phyloP scores from a whole-genome alignment of 1,140 invertebrate genomes.

The Pseudobourletiella spinata region DNA sequence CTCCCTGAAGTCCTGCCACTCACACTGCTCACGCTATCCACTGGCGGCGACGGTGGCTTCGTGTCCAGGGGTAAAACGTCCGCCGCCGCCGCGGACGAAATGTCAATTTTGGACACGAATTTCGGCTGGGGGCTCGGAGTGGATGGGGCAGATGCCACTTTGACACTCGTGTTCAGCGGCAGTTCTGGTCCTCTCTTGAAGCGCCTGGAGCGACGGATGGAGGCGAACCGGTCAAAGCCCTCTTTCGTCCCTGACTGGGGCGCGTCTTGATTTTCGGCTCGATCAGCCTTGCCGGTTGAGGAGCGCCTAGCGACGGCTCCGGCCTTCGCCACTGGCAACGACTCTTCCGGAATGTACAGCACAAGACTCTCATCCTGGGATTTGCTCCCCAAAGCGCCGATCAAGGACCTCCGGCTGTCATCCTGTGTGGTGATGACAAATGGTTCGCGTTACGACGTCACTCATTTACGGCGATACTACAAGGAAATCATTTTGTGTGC shows the following conservation, averaged over 20 bases:
- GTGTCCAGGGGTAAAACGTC: background rate
- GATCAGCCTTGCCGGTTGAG: slow-evolving; percentile 17
- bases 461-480: too few relatives aligned
- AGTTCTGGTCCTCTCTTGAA: slow-evolving; percentile 64
- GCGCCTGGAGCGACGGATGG: slow-evolving; percentile 65
- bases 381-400: slow-evolving; percentile 43
- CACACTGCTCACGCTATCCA: background rate
- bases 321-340: slow-evolving; percentile 33
- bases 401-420: slow-evolving; percentile 38
- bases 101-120: slow-evolving; percentile 31
- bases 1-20: background rate
- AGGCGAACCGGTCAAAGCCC: slow-evolving; percentile 68
- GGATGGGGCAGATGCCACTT: background rate
- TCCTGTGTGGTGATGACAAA: slow-evolving; percentile 10
- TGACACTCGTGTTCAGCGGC: slow-evolving; percentile 13
- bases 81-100: background rate
- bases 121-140: slow-evolving; percentile 12
- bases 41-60: background rate
- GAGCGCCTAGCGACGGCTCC: slow-evolving; percentile 25
- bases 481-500: background rate
- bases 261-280: slow-evolving; percentile 6
- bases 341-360: slow-evolving; percentile 49
- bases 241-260: slow-evolving; percentile 23
- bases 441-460: too few relatives aligned
- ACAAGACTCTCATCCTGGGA: slow-evolving; percentile 49